These are phyloP conservation scores for Pediacus dermestoides DNA, from an alignment of 2,888 invertebrate genomes.

Conservation along the genomic window DNA sequence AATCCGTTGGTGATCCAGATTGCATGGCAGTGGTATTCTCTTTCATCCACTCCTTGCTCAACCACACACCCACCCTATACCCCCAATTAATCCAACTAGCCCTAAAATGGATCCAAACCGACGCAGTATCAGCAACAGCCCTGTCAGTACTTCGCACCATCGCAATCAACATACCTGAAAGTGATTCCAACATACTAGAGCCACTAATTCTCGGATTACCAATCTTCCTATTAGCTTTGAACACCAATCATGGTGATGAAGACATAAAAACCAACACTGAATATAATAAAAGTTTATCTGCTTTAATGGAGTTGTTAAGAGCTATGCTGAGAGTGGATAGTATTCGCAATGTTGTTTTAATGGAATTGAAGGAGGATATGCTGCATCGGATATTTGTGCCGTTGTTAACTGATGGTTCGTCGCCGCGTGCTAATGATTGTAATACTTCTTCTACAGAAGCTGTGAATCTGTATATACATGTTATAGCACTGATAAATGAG, in stretches of 20 bases:
- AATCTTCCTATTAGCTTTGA: slow-evolving; percentile 47
- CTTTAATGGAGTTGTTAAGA: slow-evolving; percentile 52
- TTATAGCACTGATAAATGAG: slow-evolving; percentile 52
- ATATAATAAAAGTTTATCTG: slow-evolving; percentile 42
- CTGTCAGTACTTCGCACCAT: slow-evolving; percentile 48
- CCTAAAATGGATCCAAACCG: slow-evolving; percentile 53
- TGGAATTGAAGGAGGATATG: slow-evolving; percentile 14
- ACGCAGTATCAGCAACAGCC: slow-evolving; percentile 50
- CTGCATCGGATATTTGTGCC: slow-evolving; percentile 47
- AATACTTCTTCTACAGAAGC: slow-evolving; percentile 42
- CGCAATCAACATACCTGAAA: slow-evolving; percentile 40
- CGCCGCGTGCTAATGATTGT: slow-evolving; percentile 16
- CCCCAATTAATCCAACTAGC: too few species aligned
- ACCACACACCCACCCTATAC: slow-evolving; percentile 47
- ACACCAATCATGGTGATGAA: too few species aligned
- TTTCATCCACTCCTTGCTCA: slow-evolving; percentile 51
- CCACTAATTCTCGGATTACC: slow-evolving; percentile 44
- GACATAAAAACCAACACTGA: slow-evolving; percentile 22
- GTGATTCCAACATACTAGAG: slow-evolving; percentile 37
- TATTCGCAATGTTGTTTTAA: slow-evolving; percentile 16
- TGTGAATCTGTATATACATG: slow-evolving; percentile 51
- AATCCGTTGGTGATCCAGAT: slow-evolving; percentile 42
- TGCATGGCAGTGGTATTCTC: slow-evolving; percentile 53
- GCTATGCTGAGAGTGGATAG: slow-evolving; percentile 48
- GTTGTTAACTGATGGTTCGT: slow-evolving; percentile 40